Evolutionary conservation across 2,888 invertebrate species (phyloP).

Genomic region (Eupeodes latifasciatus): DNA sequence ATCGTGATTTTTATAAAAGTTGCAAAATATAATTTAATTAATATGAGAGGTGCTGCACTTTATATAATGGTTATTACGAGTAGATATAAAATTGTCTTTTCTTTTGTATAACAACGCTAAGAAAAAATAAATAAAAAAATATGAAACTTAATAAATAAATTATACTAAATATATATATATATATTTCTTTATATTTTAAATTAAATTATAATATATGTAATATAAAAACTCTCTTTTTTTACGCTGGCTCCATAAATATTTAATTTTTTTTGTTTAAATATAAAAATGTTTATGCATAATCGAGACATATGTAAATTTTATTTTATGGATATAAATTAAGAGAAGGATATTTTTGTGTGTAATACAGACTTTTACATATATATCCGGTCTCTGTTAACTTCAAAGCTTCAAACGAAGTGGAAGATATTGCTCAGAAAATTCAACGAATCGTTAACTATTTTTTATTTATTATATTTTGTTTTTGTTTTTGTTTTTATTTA

Average conservation of each 20-base stretch:
- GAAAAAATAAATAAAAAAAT: not conserved
- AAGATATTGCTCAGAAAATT: conserved; percentile 82
- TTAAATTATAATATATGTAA: conserved; percentile 50
- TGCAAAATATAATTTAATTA: conserved; percentile 55
- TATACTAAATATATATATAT: conserved; percentile 24
- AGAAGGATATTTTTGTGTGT: conserved; percentile 49
- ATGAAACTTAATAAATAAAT: not conserved
- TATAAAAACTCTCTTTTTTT: conserved; percentile 31
- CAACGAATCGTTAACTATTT: conserved; percentile 72
- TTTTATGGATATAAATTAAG: conserved; percentile 21
- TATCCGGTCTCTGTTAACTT: conserved; percentile 57
- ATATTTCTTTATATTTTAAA: conserved; percentile 35
- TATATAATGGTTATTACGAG: conserved; percentile 20
- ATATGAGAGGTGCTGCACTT: conserved; percentile 45
- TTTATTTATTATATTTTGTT: conserved; percentile 23
- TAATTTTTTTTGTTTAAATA: not conserved
- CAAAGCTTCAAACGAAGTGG: conserved; percentile 82
- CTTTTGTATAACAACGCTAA: conserved; percentile 14
- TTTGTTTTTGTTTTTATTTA: not conserved
- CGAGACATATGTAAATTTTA: conserved; percentile 13
- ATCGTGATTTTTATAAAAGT: conserved; percentile 47
- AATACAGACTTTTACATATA: no score
- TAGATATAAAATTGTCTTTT: conserved; percentile 1
- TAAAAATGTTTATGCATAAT: not conserved
- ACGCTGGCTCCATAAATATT: conserved; percentile 8